Evolutionary conservation across 2,888 invertebrate genomes (phyloP).

Genomic region (Hyposoter dolosus): DNA sequence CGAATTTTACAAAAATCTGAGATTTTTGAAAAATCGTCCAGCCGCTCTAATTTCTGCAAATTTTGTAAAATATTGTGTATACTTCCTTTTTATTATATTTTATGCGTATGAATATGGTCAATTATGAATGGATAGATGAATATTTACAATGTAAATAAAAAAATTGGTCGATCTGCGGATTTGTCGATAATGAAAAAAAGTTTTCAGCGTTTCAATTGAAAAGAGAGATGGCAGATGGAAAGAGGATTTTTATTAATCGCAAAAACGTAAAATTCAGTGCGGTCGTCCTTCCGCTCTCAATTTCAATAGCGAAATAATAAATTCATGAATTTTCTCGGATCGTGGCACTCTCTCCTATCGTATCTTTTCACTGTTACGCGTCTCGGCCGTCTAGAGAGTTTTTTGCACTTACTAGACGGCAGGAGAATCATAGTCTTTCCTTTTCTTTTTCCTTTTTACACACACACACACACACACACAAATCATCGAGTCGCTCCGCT

Average conservation of each 20-base stretch:
- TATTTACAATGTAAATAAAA: too few relatives aligned
- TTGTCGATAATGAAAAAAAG: too few relatives aligned
- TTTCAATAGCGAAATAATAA: slow-evolving; percentile 14
- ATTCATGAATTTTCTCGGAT: neutral
- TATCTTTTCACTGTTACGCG: slow-evolving; percentile 19
- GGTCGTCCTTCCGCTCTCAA: neutral
- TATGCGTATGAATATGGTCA: too few relatives aligned
- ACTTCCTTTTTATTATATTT: too few relatives aligned
- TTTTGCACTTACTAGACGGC: neutral
- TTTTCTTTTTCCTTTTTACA: neutral
- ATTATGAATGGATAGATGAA: too few relatives aligned
- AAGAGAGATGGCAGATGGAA: neutral
- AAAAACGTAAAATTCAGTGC: neutral
- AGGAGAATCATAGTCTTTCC: neutral
- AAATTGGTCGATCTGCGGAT: too few relatives aligned
- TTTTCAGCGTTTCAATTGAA: too few relatives aligned
- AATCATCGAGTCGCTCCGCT: neutral
- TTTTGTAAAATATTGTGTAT: too few relatives aligned
- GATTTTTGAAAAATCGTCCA: too few relatives aligned
- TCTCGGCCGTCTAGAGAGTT: neutral
- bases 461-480: neutral
- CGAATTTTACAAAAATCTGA: too few relatives aligned
- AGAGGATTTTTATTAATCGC: too few relatives aligned
- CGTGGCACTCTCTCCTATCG: slow-evolving; percentile 19
- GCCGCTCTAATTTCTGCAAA: too few relatives aligned